phyloP scores from a whole-genome alignment of 2,113 vertebrate species.

The Lepidothrix coronata region DNA sequence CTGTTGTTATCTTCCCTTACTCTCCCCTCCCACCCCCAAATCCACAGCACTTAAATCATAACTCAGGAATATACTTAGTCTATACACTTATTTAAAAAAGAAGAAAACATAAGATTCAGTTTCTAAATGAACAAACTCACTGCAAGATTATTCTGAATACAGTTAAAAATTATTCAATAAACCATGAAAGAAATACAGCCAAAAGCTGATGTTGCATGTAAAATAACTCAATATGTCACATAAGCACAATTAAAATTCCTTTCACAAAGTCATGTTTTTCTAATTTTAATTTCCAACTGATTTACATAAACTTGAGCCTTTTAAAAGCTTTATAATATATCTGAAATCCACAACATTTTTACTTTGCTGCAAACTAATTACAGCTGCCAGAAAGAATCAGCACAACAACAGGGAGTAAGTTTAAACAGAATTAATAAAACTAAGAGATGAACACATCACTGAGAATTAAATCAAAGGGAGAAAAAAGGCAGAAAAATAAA shows the following conservation, averaged over 20 bases:
- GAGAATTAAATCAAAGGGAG: not conserved
- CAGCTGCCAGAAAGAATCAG: not conserved
- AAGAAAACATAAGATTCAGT: not conserved
- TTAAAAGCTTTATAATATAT: not conserved
- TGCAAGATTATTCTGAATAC: not conserved
- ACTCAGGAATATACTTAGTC: not conserved
- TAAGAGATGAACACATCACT: not conserved
- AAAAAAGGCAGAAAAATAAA: not conserved
- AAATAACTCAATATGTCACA: not conserved
- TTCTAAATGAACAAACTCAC: not conserved
- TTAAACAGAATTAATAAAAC: not conserved
- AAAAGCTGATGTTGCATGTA: not conserved
- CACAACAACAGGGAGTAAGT: not conserved
- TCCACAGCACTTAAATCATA: not conserved
- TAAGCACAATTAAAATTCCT: not conserved
- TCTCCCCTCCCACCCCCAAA: not conserved
- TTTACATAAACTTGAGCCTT: not conserved
- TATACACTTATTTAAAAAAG: not conserved
- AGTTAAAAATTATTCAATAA: not conserved
- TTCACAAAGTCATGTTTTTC: not conserved
- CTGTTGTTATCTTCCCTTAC: not conserved
- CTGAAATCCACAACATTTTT: not conserved
- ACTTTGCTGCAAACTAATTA: not conserved
- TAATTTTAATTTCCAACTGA: slow-evolving; percentile 9
- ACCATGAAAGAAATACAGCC: not conserved